Base-by-base conservation (phyloP, 2,888 invertebrate genomes). In the Epinotia demarniana region DNA sequence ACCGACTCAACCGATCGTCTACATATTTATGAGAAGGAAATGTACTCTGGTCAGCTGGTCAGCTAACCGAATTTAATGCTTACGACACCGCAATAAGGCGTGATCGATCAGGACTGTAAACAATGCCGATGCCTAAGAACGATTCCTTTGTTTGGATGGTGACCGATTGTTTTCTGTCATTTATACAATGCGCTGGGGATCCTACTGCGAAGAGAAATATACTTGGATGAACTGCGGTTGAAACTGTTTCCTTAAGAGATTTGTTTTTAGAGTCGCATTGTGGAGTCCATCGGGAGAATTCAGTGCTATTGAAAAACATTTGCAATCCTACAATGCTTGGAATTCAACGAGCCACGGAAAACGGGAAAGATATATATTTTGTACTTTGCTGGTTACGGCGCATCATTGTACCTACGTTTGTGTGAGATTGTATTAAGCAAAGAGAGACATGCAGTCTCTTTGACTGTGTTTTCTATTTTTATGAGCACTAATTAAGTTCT, bases 21-120 rank as follows among this genome's bases (percentile, higher is more conserved):
- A 85, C 87, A 88, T 88, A 87, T 87, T 87, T 87, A 87, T 87
- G 85, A 87, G 79, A 70, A 63, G 66, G 13, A 63, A 75, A 74
- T 74, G 43, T 43, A 69, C 68, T 46, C 62, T 68, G 60, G 60
- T 43, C 39, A 70, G 43, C 63, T 55, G 75, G 70, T 60, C 53
- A 71, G 66, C n/a, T 70, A 77, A 77, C 53, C 67, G 69, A 77
- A 49, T 64, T 70, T 75, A 60, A 75, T 39, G 23, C 75, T 70
- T 72, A 67, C 27, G 16, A 46, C 57, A 13, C 64, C 16, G 74
- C 58, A 57, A 63, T 69, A 70, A 74, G 70, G 58, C 23, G 11
- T 64, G 46, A 73, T 69, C 68, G 68, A 73, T 63, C 53, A 1
- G 16, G n/a, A 19, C 12, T 12, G 61, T 66, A 72, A 68, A 71